Percentiles rank a stretch among this genome's conserved stretches.
phyloP scores from a whole-genome alignment of 2,888 invertebrate species.

The Cybosia mesomella region DNA sequence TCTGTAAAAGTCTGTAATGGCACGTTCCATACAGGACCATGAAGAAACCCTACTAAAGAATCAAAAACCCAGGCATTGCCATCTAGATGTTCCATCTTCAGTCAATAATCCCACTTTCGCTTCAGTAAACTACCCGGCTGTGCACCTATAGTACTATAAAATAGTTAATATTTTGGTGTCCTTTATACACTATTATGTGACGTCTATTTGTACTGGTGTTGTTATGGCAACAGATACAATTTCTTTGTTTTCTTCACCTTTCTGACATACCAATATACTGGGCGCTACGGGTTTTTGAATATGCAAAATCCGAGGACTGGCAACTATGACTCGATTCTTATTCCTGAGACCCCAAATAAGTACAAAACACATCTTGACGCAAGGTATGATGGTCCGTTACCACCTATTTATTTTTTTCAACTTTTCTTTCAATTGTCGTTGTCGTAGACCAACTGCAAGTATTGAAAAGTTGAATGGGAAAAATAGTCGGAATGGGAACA shows the following conservation, averaged over 20 bases:
- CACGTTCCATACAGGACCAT: slow-evolving; percentile 97
- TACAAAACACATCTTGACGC: too few species aligned
- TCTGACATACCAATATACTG: neutral
- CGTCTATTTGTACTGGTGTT: slow-evolving; percentile 65
- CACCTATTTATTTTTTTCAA: too few species aligned
- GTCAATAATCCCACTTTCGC: slow-evolving; percentile 14
- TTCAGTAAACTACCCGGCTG: slow-evolving; percentile 12
- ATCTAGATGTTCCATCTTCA: slow-evolving; percentile 76
- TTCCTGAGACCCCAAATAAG: too few species aligned
- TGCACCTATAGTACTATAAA: slow-evolving; percentile 10
- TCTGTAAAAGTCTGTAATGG: slow-evolving; percentile 97
- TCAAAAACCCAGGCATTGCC: slow-evolving; percentile 96
- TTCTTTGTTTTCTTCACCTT: slow-evolving; percentile 25
- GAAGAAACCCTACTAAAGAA: slow-evolving; percentile 95
- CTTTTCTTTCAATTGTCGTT: too few species aligned
- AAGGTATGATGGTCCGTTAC: too few species aligned
- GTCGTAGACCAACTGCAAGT: too few species aligned
- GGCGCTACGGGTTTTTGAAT: too few species aligned
- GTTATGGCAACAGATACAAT: slow-evolving; percentile 57
- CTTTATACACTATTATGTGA: slow-evolving; percentile 41
- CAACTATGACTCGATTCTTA: too few species aligned
- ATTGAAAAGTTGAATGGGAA: too few species aligned
- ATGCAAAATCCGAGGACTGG: too few species aligned
- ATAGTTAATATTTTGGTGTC: slow-evolving; percentile 15
- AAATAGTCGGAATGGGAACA: too few species aligned